A percentile compares a stretch with the other conserved stretches of the same genome.
These are phyloP conservation scores for Drosophila rhopaloa DNA, from an alignment of 1,140 invertebrate species.

Conservation along the genomic window DNA sequence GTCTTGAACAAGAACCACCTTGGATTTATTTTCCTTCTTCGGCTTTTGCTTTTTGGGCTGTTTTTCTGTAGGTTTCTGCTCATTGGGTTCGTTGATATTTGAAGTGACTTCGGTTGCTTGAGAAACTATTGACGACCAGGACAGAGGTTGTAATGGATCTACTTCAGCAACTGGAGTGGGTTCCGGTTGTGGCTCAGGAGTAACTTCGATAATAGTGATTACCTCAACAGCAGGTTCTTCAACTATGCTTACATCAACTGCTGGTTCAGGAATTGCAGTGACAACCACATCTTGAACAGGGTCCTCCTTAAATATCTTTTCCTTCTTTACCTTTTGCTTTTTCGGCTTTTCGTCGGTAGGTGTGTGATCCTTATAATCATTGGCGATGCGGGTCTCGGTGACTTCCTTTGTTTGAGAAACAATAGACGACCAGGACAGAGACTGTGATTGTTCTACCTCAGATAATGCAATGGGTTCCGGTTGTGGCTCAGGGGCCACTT, in stretches of 20 bases:
- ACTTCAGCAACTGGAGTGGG: not conserved
- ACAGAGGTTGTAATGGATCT: not conserved
- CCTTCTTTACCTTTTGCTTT: constrained; percentile 37
- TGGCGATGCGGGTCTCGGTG: not conserved
- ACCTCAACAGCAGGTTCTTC: not conserved
- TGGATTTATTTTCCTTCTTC: constrained; percentile 39
- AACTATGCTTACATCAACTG: not conserved
- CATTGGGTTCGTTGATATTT: not conserved
- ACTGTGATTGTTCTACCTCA: not conserved
- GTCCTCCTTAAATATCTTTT: constrained; percentile 22
- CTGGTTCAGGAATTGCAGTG: not conserved
- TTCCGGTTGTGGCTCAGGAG: not conserved
- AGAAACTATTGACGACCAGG: constrained; percentile 13
- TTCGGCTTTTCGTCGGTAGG: not conserved
- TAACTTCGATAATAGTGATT: not conserved
- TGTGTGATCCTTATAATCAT: not conserved
- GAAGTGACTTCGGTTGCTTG: constrained; percentile 3
- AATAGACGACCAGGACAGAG: constrained; percentile 13
- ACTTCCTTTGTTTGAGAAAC: constrained; percentile 15
- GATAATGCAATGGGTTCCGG: not conserved
- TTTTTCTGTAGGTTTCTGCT: constrained; percentile 7
- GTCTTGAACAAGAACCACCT: constrained; percentile 4
- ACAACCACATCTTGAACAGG: not conserved
- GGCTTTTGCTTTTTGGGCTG: constrained; percentile 44
- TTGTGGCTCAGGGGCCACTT: not conserved